These are phyloP conservation scores for Mirza zaza DNA, from an alignment of 2,113 vertebrate species.

Conservation along the genomic window DNA sequence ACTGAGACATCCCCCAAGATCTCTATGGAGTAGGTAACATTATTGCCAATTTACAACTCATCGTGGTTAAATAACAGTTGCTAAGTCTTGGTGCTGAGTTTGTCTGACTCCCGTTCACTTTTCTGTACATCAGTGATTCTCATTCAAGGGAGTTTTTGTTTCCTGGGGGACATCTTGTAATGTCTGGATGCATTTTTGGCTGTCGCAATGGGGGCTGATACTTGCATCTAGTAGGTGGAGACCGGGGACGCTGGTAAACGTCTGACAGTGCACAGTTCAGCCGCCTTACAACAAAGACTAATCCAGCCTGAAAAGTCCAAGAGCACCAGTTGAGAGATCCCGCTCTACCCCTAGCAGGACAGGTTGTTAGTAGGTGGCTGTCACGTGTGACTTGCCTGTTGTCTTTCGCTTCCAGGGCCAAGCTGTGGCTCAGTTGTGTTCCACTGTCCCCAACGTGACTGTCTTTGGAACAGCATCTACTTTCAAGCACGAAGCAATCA, in stretches of 20 bases:
- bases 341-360: neutral
- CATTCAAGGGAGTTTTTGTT: neutral
- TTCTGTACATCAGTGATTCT: neutral
- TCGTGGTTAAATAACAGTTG: neutral
- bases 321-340: neutral
- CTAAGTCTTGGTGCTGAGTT: neutral
- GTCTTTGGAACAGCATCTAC: conserved; percentile 96
- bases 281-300: neutral
- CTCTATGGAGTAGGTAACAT: neutral
- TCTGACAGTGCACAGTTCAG: too few relatives aligned
- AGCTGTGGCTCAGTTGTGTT: conserved; percentile 97
- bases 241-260: neutral
- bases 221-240: neutral
- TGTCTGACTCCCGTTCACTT: neutral
- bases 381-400: conserved; percentile 8
- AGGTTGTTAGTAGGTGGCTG: neutral
- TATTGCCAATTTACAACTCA: neutral
- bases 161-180: neutral
- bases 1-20: neutral
- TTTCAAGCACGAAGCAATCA: conserved; percentile 97
- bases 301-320: neutral
- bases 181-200: neutral
- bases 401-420: conserved; percentile 90
- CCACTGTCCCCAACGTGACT: conserved; percentile 93
- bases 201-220: neutral